Evolutionary conservation across 2,113 vertebrate genomes (phyloP), one percentile per base, ranked within the genome.

Genomic region (Microcebus jonahi): DNA sequence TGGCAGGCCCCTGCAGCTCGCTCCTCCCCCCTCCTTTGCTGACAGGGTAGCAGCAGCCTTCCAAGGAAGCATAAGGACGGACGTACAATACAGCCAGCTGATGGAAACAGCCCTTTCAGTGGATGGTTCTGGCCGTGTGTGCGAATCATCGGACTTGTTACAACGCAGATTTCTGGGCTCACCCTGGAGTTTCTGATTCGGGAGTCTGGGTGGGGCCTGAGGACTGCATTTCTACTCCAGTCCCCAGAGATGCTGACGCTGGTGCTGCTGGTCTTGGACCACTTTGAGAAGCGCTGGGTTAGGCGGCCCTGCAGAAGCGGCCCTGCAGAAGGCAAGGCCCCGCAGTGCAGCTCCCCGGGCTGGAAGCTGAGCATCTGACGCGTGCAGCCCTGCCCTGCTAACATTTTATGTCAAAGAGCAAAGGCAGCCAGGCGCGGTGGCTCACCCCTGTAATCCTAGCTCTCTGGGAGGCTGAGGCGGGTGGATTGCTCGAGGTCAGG

Each of bases 391-490:
- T 17, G 27, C 31, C 42, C 53, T 68, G 85, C 15, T 18, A 76
- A 34, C 39, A 36, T 90, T 94, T 92, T 15, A 34, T 82, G 50
- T 68, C 57, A 50, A 42, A 89, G 25, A 65, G 53, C 48, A 61
- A 82, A 91, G 87, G 23, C 85, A 88, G 76, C 13, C n/a, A n/a
- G n/a, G n/a, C n/a, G n/a, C n/a, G n/a, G n/a, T n/a, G n/a, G n/a
- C n/a, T n/a, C n/a, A n/a, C n/a, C n/a, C n/a, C n/a, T n/a, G n/a
- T n/a, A n/a, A n/a, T n/a, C n/a, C n/a, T n/a, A n/a, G n/a, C n/a
- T n/a, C n/a, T n/a, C n/a, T n/a, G n/a, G n/a, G n/a, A n/a, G n/a
- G n/a, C n/a, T n/a, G n/a, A n/a, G n/a, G n/a, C n/a, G n/a, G n/a
- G n/a, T n/a, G n/a, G n/a, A n/a, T n/a, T n/a, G n/a, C n/a, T n/a